These are phyloP conservation scores for Diogma glabrata DNA, from an alignment of 2,888 invertebrate genomes.

Conservation along the genomic window DNA sequence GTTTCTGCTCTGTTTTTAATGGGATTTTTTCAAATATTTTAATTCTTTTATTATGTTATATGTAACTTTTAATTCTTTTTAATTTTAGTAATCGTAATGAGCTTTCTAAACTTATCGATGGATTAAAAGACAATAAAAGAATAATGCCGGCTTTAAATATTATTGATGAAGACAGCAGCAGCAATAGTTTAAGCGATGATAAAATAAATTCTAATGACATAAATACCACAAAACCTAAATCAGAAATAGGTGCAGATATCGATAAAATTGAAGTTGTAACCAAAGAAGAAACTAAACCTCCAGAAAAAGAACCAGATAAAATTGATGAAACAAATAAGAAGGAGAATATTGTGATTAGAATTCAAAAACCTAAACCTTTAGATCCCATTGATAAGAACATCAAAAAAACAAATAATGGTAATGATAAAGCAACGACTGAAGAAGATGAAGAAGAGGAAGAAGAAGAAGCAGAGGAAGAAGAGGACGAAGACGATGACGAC, in stretches of 20 bases:
- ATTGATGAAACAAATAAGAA: too few relatives aligned
- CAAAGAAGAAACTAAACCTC: too few relatives aligned
- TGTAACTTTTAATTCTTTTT: neutral
- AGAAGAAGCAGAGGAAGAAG: constrained; percentile 5
- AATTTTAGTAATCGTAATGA: constrained; percentile 56
- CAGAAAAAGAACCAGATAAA: too few relatives aligned
- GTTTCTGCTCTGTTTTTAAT: too few relatives aligned
- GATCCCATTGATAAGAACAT: too few relatives aligned
- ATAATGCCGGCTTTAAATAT: constrained; percentile 43
- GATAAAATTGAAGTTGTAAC: constrained; percentile 18
- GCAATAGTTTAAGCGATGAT: constrained; percentile 32
- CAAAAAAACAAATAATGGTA: constrained; percentile 14
- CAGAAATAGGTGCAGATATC: constrained; percentile 28
- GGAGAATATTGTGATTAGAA: too few relatives aligned
- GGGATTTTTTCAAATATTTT: too few relatives aligned
- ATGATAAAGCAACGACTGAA: constrained; percentile 9
- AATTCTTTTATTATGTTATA: neutral
- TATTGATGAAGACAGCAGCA: constrained; percentile 53
- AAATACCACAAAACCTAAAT: constrained; percentile 41
- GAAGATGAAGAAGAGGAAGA: constrained; percentile 22
- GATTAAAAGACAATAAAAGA: constrained; percentile 59
- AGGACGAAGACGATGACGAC: constrained; percentile 9
- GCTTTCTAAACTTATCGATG: constrained; percentile 63
- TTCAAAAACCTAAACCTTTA: too few relatives aligned
- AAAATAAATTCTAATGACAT: too few relatives aligned